A percentile compares a stretch with the other conserved stretches of the same genome.
Evolutionary conservation across 2,888 invertebrate species (phyloP).

Genomic region (Sclerodermus sp.): DNA sequence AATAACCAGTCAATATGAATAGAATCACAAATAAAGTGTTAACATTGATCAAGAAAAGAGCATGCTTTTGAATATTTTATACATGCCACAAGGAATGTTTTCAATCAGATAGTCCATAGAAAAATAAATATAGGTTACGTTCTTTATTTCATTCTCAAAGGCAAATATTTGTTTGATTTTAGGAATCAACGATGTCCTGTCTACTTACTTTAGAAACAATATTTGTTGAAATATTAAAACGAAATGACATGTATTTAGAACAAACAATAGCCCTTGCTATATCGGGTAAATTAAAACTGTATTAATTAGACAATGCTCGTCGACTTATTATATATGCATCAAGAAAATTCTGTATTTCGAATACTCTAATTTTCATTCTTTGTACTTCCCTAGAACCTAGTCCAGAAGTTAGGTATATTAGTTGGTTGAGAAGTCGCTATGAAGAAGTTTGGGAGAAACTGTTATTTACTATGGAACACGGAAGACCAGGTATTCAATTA

Average conservation of each 20-base stretch:
- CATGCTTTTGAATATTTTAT: too few species aligned
- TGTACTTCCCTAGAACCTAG: slow-evolving; percentile 54
- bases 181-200: slow-evolving; percentile 59
- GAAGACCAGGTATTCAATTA: slow-evolving; percentile 60
- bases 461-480: slow-evolving; percentile 63
- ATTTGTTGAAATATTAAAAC: slow-evolving; percentile 69
- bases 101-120: too few species aligned
- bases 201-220: slow-evolving; percentile 73
- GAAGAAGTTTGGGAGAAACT: slow-evolving; percentile 66
- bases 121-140: slow-evolving; percentile 38
- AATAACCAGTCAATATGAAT: too few species aligned
- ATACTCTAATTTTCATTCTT: neutral
- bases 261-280: slow-evolving; percentile 46
- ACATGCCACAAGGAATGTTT: too few species aligned
- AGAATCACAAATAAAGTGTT: too few species aligned
- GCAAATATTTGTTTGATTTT: slow-evolving; percentile 1
- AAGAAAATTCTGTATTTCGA: slow-evolving; percentile 2
- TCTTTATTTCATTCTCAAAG: slow-evolving; percentile 17
- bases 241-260: slow-evolving; percentile 68
- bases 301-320: too few species aligned
- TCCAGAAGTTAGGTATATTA: slow-evolving; percentile 66
- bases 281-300: slow-evolving; percentile 41
- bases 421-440: slow-evolving; percentile 73
- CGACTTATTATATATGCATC: neutral
- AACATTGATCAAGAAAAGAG: too few species aligned